These are phyloP conservation scores for Drosophila tropicalis DNA, from an alignment of 1,140 invertebrate species.

Conservation along the genomic window DNA sequence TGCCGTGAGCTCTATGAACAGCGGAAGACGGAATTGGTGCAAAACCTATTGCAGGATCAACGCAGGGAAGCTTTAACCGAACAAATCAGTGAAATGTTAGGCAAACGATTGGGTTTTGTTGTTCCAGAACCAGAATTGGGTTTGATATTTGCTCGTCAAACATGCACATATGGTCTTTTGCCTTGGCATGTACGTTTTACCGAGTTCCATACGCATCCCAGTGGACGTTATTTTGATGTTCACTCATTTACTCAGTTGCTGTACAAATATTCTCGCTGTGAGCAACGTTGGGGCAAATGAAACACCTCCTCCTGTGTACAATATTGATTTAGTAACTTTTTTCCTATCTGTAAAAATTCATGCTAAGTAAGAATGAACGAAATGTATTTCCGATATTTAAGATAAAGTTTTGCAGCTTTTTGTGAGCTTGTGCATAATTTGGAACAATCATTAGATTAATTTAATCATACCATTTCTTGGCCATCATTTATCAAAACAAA, in stretches of 20 bases:
- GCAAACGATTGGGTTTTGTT: conserved; percentile 49
- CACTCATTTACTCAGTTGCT: conserved; percentile 63
- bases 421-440: neutral
- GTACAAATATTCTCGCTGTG: conserved; percentile 74
- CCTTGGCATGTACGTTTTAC: conserved; percentile 80
- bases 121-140: conserved; percentile 71
- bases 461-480: no score
- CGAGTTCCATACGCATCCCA: conserved; percentile 73
- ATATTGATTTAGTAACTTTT: conserved; percentile 58
- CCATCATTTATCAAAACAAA: neutral
- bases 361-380: conserved; percentile 55
- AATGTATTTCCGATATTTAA: conserved; percentile 46
- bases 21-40: conserved; percentile 44
- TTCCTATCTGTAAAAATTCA: conserved; percentile 49
- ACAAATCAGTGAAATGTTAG: conserved; percentile 46
- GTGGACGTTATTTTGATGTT: conserved; percentile 59
- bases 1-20: conserved; percentile 66
- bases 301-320: conserved; percentile 8
- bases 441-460: no score
- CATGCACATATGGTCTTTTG: conserved; percentile 72
- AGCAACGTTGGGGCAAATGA: conserved; percentile 82
- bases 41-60: conserved; percentile 48
- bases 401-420: neutral
- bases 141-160: conserved; percentile 62
- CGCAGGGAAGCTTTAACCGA: conserved; percentile 59